Evolutionary conservation across 2,113 vertebrate genomes (phyloP).

Genomic region (Lepisosteus osseus): DNA sequence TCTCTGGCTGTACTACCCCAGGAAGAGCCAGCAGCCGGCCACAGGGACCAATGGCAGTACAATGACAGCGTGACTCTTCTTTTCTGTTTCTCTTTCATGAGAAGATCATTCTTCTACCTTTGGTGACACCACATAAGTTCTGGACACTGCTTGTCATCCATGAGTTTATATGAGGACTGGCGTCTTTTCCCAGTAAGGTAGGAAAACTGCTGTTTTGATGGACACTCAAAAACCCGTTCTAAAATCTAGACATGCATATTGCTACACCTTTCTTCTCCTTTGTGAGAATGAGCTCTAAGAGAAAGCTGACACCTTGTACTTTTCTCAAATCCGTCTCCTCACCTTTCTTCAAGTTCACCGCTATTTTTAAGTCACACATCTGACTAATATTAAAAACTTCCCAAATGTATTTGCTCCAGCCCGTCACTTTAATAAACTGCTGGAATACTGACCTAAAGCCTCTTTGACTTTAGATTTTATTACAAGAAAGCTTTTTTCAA

Average conservation of each 20-base stretch:
- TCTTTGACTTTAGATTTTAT: no score
- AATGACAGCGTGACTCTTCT: neutral
- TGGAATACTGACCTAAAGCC: no score
- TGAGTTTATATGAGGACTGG: neutral
- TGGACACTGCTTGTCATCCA: constrained; percentile 3
- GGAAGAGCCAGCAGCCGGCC: constrained; percentile 1
- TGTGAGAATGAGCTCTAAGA: no score
- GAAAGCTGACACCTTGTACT: no score
- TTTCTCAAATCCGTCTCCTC: no score
- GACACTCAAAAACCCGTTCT: neutral
- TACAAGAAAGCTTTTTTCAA: no score
- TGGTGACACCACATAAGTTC: neutral
- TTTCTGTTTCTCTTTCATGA: neutral
- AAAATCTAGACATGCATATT: neutral
- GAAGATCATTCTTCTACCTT: constrained; percentile 6
- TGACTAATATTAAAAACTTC: no score
- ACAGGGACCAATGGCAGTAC: no score
- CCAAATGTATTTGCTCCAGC: no score
- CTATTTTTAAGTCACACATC: no score
- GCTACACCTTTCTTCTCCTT: neutral
- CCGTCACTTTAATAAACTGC: no score
- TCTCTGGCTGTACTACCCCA: neutral
- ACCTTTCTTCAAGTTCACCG: no score
- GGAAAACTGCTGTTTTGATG: constrained; percentile 7
- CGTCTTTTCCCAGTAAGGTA: constrained; percentile 52